phyloP scores from a whole-genome alignment of 2,113 vertebrate species.

The Ammospiza caudacuta region DNA sequence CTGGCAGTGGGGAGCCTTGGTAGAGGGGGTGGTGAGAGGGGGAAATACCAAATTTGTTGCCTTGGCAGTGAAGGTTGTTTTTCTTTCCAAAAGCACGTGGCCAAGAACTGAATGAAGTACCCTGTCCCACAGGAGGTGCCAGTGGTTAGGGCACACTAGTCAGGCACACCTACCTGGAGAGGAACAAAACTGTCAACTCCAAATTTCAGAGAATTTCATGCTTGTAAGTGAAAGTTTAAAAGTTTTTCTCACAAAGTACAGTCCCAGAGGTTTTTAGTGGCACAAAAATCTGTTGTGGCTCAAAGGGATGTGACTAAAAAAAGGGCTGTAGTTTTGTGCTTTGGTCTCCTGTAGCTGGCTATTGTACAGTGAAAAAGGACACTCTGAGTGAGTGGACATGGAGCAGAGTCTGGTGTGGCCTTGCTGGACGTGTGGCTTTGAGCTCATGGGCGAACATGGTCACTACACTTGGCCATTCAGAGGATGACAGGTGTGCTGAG shows the following conservation, averaged over 20 bases:
- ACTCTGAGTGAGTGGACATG: not conserved
- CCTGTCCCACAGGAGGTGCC: not conserved
- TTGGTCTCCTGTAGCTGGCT: not conserved
- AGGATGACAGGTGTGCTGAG: not conserved
- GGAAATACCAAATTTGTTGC: not conserved
- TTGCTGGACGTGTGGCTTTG: accelerated
- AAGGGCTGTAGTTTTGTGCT: not conserved
- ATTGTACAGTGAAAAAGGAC: accelerated
- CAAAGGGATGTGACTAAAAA: not conserved
- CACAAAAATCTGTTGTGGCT: not conserved
- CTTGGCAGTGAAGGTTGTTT: not conserved
- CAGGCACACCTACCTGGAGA: not conserved
- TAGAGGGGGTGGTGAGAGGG: not conserved
- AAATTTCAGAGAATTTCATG: not conserved
- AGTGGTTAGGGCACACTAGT: not conserved
- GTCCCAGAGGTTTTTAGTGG: not conserved
- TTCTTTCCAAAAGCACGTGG: not conserved
- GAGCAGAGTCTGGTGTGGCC: not conserved
- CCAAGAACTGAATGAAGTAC: not conserved
- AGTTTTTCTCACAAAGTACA: no score
- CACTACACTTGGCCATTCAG: not conserved
- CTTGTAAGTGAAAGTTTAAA: not conserved
- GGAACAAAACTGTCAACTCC: not conserved
- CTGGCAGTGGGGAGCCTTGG: not conserved
- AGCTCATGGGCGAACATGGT: not conserved